Percentiles rank a stretch among this genome's conserved stretches.
These are phyloP conservation scores for Pardalotus punctatus DNA, from an alignment of 2,113 vertebrate genomes.

Conservation along the genomic window DNA sequence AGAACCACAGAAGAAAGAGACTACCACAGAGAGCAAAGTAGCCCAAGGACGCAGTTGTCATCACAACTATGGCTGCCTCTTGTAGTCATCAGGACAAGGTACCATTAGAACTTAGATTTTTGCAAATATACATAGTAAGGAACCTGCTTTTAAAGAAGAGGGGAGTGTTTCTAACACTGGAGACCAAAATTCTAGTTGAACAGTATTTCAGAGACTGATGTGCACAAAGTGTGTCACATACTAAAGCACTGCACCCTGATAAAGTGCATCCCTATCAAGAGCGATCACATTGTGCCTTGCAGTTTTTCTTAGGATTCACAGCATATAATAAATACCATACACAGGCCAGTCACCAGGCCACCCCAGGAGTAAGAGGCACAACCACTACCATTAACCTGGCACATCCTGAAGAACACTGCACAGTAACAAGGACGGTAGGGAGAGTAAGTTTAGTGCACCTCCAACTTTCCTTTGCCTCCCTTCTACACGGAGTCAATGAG, in stretches of 20 bases:
- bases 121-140: background rate
- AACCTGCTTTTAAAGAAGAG: background rate
- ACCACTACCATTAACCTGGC: background rate
- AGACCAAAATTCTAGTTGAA: background rate
- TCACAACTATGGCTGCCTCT: background rate
- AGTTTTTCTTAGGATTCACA: background rate
- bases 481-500: fast-evolving
- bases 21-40: background rate
- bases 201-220: background rate
- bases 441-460: background rate
- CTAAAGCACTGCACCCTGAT: background rate
- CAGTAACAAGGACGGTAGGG: background rate
- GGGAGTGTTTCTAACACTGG: background rate
- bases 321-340: background rate
- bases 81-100: background rate
- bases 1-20: background rate
- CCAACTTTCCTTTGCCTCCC: background rate
- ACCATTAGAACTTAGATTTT: background rate
- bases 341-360: background rate
- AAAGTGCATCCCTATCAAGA: background rate
- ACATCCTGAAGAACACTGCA: background rate
- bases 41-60: background rate
- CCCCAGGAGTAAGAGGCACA: background rate
- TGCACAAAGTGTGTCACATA: background rate
- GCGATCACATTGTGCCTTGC: background rate